Evolutionary conservation across 37 sponge, comb jelly and placozoan genomes (phyloP).

Genomic region (Lycopodina hypogea): DNA sequence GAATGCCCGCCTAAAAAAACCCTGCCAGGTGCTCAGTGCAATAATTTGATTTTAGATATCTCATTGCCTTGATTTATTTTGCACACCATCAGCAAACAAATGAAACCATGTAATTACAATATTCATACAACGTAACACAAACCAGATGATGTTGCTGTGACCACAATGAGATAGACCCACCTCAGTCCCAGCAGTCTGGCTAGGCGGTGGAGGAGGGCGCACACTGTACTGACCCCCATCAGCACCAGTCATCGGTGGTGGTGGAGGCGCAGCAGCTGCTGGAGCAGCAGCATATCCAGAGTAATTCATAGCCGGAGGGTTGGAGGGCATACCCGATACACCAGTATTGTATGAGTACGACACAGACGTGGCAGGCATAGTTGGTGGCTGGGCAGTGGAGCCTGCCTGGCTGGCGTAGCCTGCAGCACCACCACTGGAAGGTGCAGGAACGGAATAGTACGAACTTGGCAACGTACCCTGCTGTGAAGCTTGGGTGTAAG

Average conservation of each 20-base stretch:
- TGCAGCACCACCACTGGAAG: too few relatives aligned
- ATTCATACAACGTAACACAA: too few relatives aligned
- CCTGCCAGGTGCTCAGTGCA: too few relatives aligned
- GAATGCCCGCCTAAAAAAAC: too few relatives aligned
- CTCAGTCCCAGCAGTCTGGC: too few relatives aligned
- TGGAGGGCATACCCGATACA: slow-evolving; percentile 2
- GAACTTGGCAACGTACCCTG: neutral
- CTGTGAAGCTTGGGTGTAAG: slow-evolving; percentile 5
- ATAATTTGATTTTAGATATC: too few relatives aligned
- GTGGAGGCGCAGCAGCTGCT: slow-evolving; percentile 16
- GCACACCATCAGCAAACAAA: too few relatives aligned
- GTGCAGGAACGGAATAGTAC: neutral
- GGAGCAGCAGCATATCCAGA: too few relatives aligned
- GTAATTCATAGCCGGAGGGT: neutral
- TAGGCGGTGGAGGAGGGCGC: slow-evolving; percentile 7
- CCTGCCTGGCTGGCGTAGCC: neutral
- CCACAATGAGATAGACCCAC: too few relatives aligned
- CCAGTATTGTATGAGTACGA: neutral
- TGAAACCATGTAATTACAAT: too few relatives aligned
- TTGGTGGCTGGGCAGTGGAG: neutral
- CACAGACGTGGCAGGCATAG: neutral
- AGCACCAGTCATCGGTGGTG: slow-evolving; percentile 2
- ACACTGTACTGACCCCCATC: neutral
- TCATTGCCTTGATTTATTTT: too few relatives aligned
- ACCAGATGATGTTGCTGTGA: too few relatives aligned